Conservation (phyloP, 2,113 vertebrate genomes). For the Psophia crepitans region DNA sequence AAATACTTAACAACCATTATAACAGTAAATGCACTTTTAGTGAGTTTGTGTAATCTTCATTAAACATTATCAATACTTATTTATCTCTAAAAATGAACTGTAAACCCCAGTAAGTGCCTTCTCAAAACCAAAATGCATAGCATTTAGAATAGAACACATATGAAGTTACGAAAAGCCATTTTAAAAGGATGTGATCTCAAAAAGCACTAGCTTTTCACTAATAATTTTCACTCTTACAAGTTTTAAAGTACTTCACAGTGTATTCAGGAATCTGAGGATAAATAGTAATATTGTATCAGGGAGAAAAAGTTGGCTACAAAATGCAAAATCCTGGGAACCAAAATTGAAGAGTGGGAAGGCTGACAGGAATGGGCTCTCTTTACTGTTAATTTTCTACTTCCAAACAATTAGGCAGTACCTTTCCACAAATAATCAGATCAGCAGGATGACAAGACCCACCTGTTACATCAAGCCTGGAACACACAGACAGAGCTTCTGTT, state of each 20-base stretch:
- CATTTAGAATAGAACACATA: neutral
- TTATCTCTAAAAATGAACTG: constrained; percentile 15
- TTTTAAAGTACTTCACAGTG: neutral
- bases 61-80: neutral
- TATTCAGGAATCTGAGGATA: neutral
- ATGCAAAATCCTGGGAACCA: neutral
- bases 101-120: neutral
- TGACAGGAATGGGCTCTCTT: neutral
- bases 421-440: neutral
- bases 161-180: neutral
- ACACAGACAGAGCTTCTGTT: neutral
- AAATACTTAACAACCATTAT: neutral
- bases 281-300: neutral
- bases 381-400: neutral
- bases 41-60: neutral
- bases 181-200: neutral
- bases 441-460: neutral
- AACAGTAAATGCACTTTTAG: neutral
- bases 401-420: neutral
- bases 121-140: neutral
- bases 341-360: neutral
- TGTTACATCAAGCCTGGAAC: neutral
- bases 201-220: neutral
- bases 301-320: neutral
- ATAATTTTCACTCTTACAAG: neutral